Evolutionary conservation across 1,140 invertebrate species (phyloP).

Genomic region (Drosophila lacteicornis): DNA sequence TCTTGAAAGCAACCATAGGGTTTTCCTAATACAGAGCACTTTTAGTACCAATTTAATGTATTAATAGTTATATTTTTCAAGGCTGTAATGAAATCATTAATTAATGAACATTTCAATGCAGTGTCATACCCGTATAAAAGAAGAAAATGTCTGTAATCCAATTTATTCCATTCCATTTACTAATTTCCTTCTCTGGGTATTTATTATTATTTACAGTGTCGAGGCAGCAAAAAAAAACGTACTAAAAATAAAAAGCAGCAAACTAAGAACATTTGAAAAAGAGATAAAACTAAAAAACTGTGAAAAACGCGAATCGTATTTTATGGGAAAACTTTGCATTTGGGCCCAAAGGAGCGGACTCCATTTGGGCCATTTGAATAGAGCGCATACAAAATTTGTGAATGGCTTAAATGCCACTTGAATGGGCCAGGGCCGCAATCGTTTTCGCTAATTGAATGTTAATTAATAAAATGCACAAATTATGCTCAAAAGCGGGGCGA

Average conservation of each 20-base stretch:
- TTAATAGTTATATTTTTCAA: no score
- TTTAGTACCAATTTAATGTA: no score
- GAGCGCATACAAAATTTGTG: slow-evolving; percentile 5
- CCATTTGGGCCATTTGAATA: slow-evolving; percentile 33
- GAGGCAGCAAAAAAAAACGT: neutral
- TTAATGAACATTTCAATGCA: no score
- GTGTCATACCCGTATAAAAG: no score
- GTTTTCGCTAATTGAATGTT: slow-evolving; percentile 74
- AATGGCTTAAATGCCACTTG: slow-evolving; percentile 60
- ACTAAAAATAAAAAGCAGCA: slow-evolving; percentile 1
- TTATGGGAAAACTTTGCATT: slow-evolving; percentile 29
- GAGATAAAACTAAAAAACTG: slow-evolving; percentile 43
- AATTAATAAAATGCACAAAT: slow-evolving; percentile 60
- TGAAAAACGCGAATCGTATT: slow-evolving; percentile 20
- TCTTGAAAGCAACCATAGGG: no score
- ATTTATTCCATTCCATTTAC: neutral
- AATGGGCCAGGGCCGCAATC: slow-evolving; percentile 30
- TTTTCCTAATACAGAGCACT: no score
- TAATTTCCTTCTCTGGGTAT: neutral
- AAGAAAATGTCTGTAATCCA: neutral
- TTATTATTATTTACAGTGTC: slow-evolving; percentile 19
- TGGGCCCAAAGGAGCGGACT: slow-evolving; percentile 1
- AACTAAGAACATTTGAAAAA: slow-evolving; percentile 18
- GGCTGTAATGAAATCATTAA: no score
- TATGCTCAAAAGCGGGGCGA: slow-evolving; percentile 8